Percentiles rank a stretch among this genome's conserved stretches.
Conservation (phyloP, 2,797 vertebrate genomes). For the Poeciliopsis presidionis region DNA sequence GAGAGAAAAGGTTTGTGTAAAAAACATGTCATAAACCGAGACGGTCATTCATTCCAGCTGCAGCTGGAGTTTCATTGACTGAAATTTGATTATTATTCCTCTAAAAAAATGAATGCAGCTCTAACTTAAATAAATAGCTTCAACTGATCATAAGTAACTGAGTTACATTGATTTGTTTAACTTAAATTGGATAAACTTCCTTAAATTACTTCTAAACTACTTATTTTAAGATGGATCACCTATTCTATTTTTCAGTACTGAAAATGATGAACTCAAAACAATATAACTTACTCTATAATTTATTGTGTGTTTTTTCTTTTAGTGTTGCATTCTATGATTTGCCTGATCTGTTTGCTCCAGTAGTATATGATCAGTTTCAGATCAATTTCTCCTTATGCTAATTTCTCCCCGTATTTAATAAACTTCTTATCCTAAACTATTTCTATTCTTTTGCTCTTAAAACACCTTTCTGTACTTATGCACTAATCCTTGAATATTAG, state of each 20-base stretch:
- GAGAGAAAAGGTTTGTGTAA: slow-evolving; percentile 14
- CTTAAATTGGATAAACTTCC: too few relatives aligned
- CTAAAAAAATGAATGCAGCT: too few relatives aligned
- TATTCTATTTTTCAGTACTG: neutral
- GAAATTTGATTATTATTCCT: neutral
- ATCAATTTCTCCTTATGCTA: neutral
- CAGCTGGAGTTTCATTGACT: too few relatives aligned
- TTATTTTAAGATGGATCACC: too few relatives aligned
- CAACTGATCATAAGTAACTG: too few relatives aligned
- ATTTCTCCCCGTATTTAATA: neutral
- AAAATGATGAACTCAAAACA: neutral
- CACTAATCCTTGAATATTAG: too few relatives aligned
- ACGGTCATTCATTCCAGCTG: neutral
- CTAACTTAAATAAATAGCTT: too few relatives aligned
- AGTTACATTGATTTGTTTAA: too few relatives aligned
- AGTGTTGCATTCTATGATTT: neutral
- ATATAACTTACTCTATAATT: neutral
- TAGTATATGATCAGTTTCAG: neutral
- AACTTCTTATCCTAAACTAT: neutral
- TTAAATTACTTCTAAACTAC: too few relatives aligned
- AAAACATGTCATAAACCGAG: neutral
- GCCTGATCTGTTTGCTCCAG: neutral
- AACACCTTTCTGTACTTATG: too few relatives aligned
- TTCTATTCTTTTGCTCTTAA: neutral
- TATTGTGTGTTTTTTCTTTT: neutral